phyloP scores from a whole-genome alignment of 2,797 vertebrate genomes.

The Eulemur rubriventer region DNA sequence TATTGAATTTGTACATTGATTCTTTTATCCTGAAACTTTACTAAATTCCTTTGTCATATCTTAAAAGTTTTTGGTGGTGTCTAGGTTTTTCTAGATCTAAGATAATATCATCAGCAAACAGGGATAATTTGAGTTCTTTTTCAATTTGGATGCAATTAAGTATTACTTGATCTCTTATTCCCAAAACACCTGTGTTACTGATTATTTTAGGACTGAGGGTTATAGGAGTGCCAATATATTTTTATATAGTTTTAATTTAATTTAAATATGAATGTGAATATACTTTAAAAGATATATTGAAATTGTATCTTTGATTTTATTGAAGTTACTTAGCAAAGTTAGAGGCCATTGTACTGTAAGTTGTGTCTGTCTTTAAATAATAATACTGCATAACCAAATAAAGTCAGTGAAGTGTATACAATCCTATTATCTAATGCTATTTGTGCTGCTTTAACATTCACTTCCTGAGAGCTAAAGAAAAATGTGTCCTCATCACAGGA shows the following conservation, averaged over 20 bases:
- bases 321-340: constrained; percentile 66
- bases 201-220: constrained; percentile 44
- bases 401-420: constrained; percentile 80
- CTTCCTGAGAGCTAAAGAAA: constrained; percentile 80
- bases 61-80: not conserved
- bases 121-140: not conserved
- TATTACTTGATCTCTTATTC: not conserved
- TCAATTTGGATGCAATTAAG: not conserved
- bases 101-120: not conserved
- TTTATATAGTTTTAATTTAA: constrained; percentile 40
- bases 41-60: not conserved
- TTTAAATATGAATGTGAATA: constrained; percentile 3
- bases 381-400: constrained; percentile 79
- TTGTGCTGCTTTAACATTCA: constrained; percentile 78
- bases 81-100: not conserved
- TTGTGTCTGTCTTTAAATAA: constrained; percentile 78
- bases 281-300: constrained; percentile 36
- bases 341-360: constrained; percentile 72
- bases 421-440: constrained; percentile 79
- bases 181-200: not conserved
- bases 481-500: constrained; percentile 76
- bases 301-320: constrained; percentile 57
- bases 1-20: not conserved
- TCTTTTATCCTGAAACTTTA: not conserved
- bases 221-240: constrained; percentile 9